Base-by-base conservation (phyloP, 2,797 vertebrate genomes). In the Mallotus villosus region DNA sequence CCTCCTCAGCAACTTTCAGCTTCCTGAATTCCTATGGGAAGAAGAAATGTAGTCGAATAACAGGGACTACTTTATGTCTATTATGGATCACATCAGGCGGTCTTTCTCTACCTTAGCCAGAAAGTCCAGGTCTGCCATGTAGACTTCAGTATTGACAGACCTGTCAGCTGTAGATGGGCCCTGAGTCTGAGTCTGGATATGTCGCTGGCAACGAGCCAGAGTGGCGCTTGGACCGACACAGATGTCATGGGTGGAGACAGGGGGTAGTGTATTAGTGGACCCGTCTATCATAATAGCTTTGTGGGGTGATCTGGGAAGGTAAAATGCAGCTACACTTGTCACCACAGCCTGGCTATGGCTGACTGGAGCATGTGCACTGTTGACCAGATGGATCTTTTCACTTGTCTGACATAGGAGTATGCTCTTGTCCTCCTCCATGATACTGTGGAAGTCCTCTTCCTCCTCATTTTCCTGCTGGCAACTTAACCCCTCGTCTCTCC, bases 91-190 rank as follows among this genome's bases (percentile, higher is more conserved):
- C 16, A 64, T 21, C 14, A 66, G 6, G 41, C 57, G 59, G n/a
- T n/a, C 55, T 19, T 24, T 29, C 5, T 27, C 21, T 81, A 93
- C 92, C 88, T 85, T 70, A 22, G 73, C 14, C 0, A 92, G 4
- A 32, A 82, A 86, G 80, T 93, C 89, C 74, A 93, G 81, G 69
- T 94, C 92, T 14, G 81, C 25, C 86, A 91, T 91, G 72, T 67
- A 74, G 64, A 93, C 70, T 4, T 90, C 87, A 17, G 92, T 93
- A 9, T 72, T 70, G 57, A 84, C 17, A 22, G 69, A 24, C 71
- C 89, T 88, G 55, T 93, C 90, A 17, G 79, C 74, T 1, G 83
- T 87, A 60, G 62, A 32, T 2, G 61, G 73, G 22, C 49, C 58
- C 14, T 74, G 27, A 1, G 87, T 90, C 63, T 92, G 90, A 27